Conservation (phyloP, 2,113 vertebrate genomes). For the Brienomyrus longianalis region DNA sequence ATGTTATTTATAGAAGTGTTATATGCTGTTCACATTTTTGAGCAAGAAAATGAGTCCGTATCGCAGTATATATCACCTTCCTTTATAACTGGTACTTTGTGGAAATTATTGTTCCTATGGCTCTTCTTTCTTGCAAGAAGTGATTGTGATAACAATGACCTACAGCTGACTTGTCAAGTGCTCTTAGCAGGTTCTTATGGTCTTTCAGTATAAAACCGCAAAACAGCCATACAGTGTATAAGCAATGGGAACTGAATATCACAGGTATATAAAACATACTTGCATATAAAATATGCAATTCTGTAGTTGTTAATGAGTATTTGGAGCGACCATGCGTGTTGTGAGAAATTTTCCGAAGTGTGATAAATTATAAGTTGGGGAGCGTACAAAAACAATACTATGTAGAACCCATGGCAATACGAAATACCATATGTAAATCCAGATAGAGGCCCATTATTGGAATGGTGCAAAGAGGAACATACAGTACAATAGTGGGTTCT, state of each 20-base stretch:
- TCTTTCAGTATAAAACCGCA: neutral
- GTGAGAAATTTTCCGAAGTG: neutral
- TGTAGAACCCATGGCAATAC: neutral
- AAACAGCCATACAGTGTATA: neutral
- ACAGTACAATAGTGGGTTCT: neutral
- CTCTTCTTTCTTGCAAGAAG: neutral
- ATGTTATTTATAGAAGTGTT: slow-evolving; percentile 3
- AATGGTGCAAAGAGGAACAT: neutral
- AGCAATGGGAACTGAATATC: neutral
- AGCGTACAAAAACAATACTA: neutral
- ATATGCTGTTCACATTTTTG: neutral
- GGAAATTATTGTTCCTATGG: neutral
- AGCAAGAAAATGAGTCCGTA: neutral
- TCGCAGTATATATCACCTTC: neutral
- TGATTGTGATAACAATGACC: neutral
- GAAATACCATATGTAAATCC: neutral
- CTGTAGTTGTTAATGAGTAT: neutral
- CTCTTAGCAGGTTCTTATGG: neutral
- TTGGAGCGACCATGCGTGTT: neutral
- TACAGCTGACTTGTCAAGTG: neutral
- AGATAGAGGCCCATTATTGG: neutral
- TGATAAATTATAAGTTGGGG: neutral
- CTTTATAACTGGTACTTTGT: neutral
- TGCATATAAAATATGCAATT: neutral
- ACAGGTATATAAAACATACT: neutral